Base-by-base conservation (phyloP, 1,140 invertebrate genomes). In the Bemisia tabaci region DNA sequence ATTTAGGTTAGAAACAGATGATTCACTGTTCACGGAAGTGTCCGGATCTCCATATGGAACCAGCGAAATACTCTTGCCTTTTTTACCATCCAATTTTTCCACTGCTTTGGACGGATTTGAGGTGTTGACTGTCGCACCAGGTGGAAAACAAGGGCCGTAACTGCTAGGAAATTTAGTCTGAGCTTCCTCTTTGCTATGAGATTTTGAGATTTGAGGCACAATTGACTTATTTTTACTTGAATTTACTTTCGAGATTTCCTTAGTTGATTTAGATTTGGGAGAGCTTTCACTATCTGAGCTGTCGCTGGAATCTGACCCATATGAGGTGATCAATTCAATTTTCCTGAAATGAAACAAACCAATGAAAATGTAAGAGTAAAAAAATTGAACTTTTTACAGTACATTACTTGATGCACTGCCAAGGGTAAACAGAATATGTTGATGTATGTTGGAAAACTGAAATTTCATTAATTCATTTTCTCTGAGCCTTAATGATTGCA, bases 281-380 rank as follows among this genome's bases (percentile, higher is more conserved):
- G 33, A 48, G 17, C 33, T 48, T 48, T 48, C 33, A 48, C 33
- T 48, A 17, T 48, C 33, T 48, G 33, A 48, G 33, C 17, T 69
- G 39, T 72, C 71, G 27, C 69, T 72, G 27, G 73, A 73, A 39
- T 68, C 63, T 59, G 72, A 71, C 2, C 81, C 81, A 73, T 82
- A 84, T 0, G 82, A 83, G 12, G 83, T 82, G 65, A 84, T 84
- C 75, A 84, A 79, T 71, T 82, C 82, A 72, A 84, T 83, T 77
- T 80, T 82, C 59, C 82, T 83, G 67, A 23, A 78, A 78, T 27
- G 72, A 66, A 70, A 26, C 5, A 27, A 2, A 58, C 63, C 2
- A 60, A 64, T 26, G n/a, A n/a, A 68, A 69, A 62, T 66, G 59
- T 22, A 60, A 64, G 67, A 48, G 66, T 2, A 67, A 65, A 48